phyloP scores from a whole-genome alignment of 2,797 vertebrate species.

The Sebastiscus tertius region DNA sequence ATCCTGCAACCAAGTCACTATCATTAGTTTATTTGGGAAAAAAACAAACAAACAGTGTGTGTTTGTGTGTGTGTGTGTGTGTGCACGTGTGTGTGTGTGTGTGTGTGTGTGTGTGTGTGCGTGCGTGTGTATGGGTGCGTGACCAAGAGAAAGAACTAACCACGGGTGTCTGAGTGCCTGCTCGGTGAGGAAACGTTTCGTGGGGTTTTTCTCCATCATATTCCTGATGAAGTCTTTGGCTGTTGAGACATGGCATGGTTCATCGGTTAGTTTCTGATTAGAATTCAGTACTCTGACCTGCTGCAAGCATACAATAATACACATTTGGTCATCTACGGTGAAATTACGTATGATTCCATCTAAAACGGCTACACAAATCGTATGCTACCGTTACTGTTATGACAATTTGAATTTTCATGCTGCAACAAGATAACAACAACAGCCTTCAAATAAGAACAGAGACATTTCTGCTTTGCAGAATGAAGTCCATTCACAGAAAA shows the following conservation, averaged over 20 bases:
- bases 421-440: not conserved
- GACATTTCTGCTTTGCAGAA: too few relatives aligned
- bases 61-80: not conserved
- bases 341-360: too few relatives aligned
- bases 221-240: slow-evolving; percentile 94
- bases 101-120: not conserved
- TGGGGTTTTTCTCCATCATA: slow-evolving; percentile 90
- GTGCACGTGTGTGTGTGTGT: not conserved
- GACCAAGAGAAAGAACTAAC: slow-evolving; percentile 76
- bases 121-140: not conserved
- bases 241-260: slow-evolving; percentile 62
- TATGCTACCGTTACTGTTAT: too few relatives aligned
- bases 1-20: slow-evolving; percentile 83
- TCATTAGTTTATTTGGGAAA: not conserved
- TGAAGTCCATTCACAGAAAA: too few relatives aligned
- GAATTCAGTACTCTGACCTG: not conserved
- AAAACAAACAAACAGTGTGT: not conserved
- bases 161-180: slow-evolving; percentile 91
- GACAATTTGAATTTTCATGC: not conserved
- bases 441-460: not conserved
- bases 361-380: too few relatives aligned
- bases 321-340: not conserved
- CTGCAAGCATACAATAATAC: not conserved
- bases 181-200: slow-evolving; percentile 87
- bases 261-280: not conserved